A percentile compares a stretch with the other conserved stretches of the same genome.
These are phyloP conservation scores for Drosophila eohydei DNA, from an alignment of 2,888 invertebrate genomes.

Conservation along the genomic window DNA sequence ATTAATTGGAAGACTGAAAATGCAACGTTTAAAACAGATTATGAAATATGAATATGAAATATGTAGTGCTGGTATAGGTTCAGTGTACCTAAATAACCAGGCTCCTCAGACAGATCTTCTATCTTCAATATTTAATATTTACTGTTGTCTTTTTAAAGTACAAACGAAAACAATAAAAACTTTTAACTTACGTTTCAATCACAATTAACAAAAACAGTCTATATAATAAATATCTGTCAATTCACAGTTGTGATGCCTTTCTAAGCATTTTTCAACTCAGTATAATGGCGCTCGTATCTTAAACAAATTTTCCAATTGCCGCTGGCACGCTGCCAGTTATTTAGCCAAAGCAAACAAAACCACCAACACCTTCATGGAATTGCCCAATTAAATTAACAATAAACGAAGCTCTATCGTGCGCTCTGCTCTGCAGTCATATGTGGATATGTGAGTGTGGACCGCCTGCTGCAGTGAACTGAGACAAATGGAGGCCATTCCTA, in stretches of 20 bases:
- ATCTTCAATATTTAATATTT: neutral
- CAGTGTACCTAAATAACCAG: neutral
- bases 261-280: neutral
- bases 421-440: constrained; percentile 33
- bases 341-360: constrained; percentile 43
- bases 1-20: too few relatives aligned
- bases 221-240: neutral
- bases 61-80: too few relatives aligned
- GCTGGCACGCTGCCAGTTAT: constrained; percentile 46
- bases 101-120: neutral
- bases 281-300: constrained; percentile 27
- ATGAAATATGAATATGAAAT: too few relatives aligned
- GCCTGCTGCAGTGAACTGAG: constrained; percentile 47
- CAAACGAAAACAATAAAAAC: neutral
- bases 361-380: constrained; percentile 71
- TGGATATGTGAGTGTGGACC: constrained; percentile 50
- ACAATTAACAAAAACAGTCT: neutral
- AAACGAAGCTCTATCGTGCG: constrained; percentile 60
- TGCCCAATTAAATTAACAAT: constrained; percentile 82
- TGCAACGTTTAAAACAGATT: too few relatives aligned
- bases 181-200: neutral
- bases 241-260: neutral
- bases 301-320: constrained; percentile 48
- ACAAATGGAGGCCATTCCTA: constrained; percentile 60
- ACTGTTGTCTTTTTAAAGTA: neutral